These are phyloP conservation scores for Sesamia inferens DNA, from an alignment of 2,888 invertebrate genomes.

Conservation along the genomic window DNA sequence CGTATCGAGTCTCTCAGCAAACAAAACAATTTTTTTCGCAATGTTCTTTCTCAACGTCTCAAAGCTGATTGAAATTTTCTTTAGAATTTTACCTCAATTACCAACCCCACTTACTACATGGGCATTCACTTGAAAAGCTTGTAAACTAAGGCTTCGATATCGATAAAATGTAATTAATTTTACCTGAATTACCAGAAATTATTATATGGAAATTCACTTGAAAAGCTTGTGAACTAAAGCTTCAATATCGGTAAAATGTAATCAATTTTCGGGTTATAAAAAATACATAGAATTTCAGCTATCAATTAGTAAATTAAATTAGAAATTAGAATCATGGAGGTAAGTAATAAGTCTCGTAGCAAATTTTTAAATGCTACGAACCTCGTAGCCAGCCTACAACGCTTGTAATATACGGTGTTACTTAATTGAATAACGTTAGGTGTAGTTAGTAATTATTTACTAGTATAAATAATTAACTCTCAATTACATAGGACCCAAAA, in stretches of 20 bases:
- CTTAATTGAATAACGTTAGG: not conserved
- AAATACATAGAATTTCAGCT: not conserved
- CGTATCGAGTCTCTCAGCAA: not conserved
- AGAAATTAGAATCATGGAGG: not conserved
- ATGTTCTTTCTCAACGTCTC: not conserved
- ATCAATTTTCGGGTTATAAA: not conserved
- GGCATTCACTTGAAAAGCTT: not conserved
- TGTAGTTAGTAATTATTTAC: not conserved
- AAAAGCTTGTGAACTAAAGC: too few species aligned
- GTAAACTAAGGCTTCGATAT: not conserved
- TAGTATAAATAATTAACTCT: not conserved
- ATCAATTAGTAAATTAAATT: not conserved
- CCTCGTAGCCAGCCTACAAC: slow-evolving; percentile 26
- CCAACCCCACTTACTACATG: not conserved
- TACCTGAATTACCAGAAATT: too few species aligned
- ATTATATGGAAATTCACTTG: too few species aligned
- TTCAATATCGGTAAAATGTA: too few species aligned
- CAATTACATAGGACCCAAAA: not conserved
- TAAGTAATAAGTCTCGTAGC: slow-evolving; percentile 6
- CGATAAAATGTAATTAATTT: slow-evolving; percentile 3
- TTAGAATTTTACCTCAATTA: not conserved
- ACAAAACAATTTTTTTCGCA: not conserved
- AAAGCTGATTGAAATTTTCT: not conserved
- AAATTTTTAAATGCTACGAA: slow-evolving; percentile 9
- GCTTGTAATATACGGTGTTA: not conserved